These are phyloP conservation scores for Apis mellifera DNA, from an alignment of 1,140 invertebrate species.

Conservation along the genomic window Amel_HAv3.1 CM009934.2:13187501-13188000, in stretches of 20 bases:
- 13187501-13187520: too few relatives aligned
- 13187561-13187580: too few relatives aligned
- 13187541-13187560: too few relatives aligned
- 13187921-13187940: background rate
- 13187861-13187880: slow-evolving; percentile 38
- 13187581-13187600: too few relatives aligned
- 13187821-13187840: slow-evolving; percentile 37
- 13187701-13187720: background rate
- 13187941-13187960: slow-evolving; percentile 15
- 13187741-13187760: slow-evolving; percentile 17
- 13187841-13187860: slow-evolving; percentile 37
- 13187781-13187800: slow-evolving; percentile 37
- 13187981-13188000: background rate
- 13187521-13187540: too few relatives aligned
- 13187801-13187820: slow-evolving; percentile 29
- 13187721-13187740: slow-evolving; percentile 37
- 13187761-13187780: slow-evolving; percentile 37
- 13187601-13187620: slow-evolving; percentile 26
- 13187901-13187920: slow-evolving; percentile 23
- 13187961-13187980: slow-evolving; percentile 8
- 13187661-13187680: background rate
- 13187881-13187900: slow-evolving; percentile 43
- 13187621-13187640: background rate
- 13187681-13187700: background rate
- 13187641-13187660: background rate